A percentile compares a stretch with the other conserved stretches of the same genome.
Evolutionary conservation across 92 coral and sea anemone genomes (phyloP).

Genomic region (Blastomussa wellsi): DNA sequence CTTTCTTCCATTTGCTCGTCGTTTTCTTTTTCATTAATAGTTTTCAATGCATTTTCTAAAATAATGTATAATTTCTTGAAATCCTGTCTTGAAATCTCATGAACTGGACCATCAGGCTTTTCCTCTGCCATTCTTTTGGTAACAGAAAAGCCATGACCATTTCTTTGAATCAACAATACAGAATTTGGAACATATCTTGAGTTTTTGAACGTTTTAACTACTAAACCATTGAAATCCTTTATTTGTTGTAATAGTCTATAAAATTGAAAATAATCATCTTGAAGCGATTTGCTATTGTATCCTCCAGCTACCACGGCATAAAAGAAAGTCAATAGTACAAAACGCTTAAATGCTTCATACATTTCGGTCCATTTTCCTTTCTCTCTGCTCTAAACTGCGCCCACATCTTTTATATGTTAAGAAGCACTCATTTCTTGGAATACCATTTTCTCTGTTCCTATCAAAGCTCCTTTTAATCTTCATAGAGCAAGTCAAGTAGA

Average conservation of each 20-base stretch:
- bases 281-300: not conserved
- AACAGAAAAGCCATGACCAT: slow-evolving; percentile 72
- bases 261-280: slow-evolving; percentile 22
- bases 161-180: slow-evolving; percentile 59
- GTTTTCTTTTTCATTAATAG: slow-evolving; percentile 45
- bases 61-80: slow-evolving; percentile 63
- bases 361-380: slow-evolving; percentile 23
- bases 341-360: slow-evolving; percentile 8
- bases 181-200: slow-evolving; percentile 24
- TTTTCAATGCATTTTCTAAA: slow-evolving; percentile 65
- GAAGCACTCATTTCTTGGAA: not conserved
- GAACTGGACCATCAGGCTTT: slow-evolving; percentile 66
- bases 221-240: slow-evolving; percentile 60
- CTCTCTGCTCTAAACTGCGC: not conserved
- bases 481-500: not conserved
- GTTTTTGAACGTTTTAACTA: slow-evolving; percentile 43
- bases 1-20: slow-evolving; percentile 29
- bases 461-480: not conserved
- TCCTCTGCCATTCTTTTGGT: slow-evolving; percentile 72
- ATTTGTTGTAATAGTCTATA: slow-evolving; percentile 54
- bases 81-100: slow-evolving; percentile 58
- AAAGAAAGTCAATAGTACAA: not conserved
- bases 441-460: not conserved
- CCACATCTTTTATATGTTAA: slow-evolving; percentile 10
- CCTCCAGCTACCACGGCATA: not conserved